These are phyloP conservation scores for Dasypus novemcinctus DNA, from an alignment of 2,113 vertebrate species.

Conservation along the genomic window DNA sequence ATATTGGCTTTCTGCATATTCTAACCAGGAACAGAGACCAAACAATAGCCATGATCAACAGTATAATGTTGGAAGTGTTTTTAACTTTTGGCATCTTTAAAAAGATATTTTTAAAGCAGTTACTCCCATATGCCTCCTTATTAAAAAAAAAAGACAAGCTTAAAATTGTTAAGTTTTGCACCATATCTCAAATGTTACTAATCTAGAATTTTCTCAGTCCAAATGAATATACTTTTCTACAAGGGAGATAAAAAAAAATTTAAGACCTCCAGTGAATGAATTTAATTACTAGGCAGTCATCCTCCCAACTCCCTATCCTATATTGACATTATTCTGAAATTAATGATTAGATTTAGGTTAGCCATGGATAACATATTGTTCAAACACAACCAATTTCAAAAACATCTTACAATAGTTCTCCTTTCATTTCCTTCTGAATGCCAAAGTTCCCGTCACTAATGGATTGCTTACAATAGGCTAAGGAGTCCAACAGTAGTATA, in stretches of 20 bases:
- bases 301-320: background rate
- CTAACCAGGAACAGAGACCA: background rate
- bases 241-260: background rate
- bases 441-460: background rate
- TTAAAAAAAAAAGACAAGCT: background rate
- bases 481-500: background rate
- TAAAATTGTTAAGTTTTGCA: background rate
- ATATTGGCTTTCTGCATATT: background rate
- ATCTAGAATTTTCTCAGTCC: background rate
- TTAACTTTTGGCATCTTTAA: constrained; percentile 6
- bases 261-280: background rate
- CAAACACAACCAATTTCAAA: constrained; percentile 1
- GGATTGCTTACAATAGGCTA: background rate
- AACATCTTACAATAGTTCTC: background rate
- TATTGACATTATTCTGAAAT: background rate
- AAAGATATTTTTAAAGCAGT: constrained; percentile 20
- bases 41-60: background rate
- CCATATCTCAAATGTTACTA: background rate
- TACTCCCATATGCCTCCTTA: background rate
- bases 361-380: background rate
- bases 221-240: background rate
- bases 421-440: background rate
- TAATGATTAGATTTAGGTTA: background rate
- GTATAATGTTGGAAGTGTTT: background rate
- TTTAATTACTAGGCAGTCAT: background rate